These are phyloP conservation scores for Leucopternis melanops DNA, from an alignment of 2,113 vertebrate genomes.

Conservation along the genomic window DNA sequence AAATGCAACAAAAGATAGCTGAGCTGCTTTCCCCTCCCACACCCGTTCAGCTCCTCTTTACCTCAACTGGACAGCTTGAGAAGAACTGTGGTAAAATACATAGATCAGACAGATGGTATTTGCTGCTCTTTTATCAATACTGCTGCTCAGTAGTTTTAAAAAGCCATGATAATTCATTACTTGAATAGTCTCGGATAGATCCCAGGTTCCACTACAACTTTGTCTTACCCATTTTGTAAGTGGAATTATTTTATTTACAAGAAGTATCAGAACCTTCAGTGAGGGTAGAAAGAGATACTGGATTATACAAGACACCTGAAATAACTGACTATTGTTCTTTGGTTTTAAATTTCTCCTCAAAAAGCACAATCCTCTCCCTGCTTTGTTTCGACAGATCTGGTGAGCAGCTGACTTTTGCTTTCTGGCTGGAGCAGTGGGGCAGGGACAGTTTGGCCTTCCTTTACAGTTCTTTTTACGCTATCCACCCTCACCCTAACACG, in stretches of 20 bases:
- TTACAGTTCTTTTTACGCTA: background rate
- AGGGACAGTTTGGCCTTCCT: background rate
- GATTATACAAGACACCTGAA: background rate
- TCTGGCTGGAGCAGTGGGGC: background rate
- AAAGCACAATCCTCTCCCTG: background rate
- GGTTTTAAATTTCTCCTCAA: background rate
- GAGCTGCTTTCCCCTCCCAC: background rate
- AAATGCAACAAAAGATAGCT: background rate
- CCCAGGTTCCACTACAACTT: background rate
- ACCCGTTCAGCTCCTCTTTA: background rate
- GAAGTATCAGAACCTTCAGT: background rate
- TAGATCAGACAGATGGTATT: conserved; percentile 13
- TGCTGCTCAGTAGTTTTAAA: background rate
- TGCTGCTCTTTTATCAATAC: conserved; percentile 33
- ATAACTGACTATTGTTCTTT: background rate
- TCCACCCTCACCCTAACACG: background rate
- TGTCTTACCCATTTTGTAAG: background rate
- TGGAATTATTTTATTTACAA: background rate
- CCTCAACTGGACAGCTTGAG: background rate
- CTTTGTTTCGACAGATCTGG: background rate
- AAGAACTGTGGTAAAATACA: background rate
- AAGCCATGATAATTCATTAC: background rate
- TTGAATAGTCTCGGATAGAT: background rate
- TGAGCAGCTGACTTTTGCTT: background rate
- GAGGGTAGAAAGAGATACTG: background rate